Base-by-base conservation (phyloP, 2,113 vertebrate species). In the Urocolius indicus region DNA sequence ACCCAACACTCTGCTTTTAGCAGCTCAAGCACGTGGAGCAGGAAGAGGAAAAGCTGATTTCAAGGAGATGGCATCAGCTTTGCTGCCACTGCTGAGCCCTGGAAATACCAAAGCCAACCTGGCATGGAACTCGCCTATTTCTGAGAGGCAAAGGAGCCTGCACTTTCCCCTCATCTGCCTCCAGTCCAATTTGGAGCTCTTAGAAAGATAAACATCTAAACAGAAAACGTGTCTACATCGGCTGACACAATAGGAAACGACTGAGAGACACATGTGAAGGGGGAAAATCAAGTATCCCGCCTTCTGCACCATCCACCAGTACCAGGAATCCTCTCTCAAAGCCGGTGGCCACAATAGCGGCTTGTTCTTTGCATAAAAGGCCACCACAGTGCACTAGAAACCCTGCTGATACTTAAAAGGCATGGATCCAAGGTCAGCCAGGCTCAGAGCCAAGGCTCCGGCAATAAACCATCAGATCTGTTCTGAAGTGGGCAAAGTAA, bases 341-440 rank as follows among this genome's bases (percentile, higher is more conserved):
- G 84, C 90, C 23, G 5, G n/a, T 48, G 32, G 71, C 88, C 86
- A 92, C 90, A 94, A 90, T 2, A 86, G 88, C 49, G 13, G 81
- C 93, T 94, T 93, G 90, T 92, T 96, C 93, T 62, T 41, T 3
- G 6, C 95, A 86, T 59, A 82, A 94, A 88, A 91, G 88, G 91
- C 95, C 94, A 52, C 88, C 41, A 46, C 41, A 8, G 93, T 2
- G 3, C 93, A 90, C 90, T 76, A 96, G 96, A 78, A 96, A 62
- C 90, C 89, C 93, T 0, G 79, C 95, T 94, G 93, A 57, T 49
- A 59, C 90, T 82, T 86, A 48, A 74, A 71, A 79, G 83, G 78
- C 95, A 82, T 0, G 27, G 88, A 89, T 89, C 89, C 95, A 96
- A 94, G 96, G 96, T 95, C 95, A 92, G 90, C 57, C 93, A 83